These are phyloP conservation scores for Rattus rattus DNA, from an alignment of 2,113 vertebrate genomes.

Conservation along the genomic window DNA sequence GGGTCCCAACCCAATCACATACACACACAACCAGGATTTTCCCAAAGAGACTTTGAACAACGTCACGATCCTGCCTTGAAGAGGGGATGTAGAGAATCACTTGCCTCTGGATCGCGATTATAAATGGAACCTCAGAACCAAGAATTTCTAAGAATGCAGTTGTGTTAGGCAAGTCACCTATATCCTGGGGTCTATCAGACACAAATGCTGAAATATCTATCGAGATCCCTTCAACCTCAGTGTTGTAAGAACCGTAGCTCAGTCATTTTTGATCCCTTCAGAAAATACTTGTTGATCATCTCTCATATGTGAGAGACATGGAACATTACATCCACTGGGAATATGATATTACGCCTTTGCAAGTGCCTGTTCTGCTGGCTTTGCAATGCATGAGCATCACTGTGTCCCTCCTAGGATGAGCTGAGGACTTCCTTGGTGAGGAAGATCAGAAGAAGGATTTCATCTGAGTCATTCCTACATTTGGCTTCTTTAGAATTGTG, in stretches of 20 bases:
- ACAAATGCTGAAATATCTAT: background rate
- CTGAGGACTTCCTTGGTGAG: background rate
- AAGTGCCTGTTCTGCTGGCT: background rate
- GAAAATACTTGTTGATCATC: background rate
- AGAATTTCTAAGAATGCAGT: background rate
- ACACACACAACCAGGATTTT: background rate
- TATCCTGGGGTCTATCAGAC: background rate
- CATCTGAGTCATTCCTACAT: background rate
- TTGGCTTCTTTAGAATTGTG: background rate
- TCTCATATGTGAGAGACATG: background rate
- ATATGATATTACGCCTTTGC: rapidly evolving
- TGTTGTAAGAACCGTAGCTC: background rate
- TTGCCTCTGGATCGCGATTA: background rate
- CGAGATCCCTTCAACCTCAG: background rate
- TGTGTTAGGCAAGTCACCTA: background rate
- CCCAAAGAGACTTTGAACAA: background rate
- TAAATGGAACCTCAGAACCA: background rate
- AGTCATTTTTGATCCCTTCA: background rate
- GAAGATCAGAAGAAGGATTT: background rate
- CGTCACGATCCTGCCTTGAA: background rate
- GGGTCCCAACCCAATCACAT: background rate
- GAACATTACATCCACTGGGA: background rate
- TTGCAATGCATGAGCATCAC: background rate
- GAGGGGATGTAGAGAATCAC: background rate
- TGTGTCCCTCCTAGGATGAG: background rate